phyloP scores from a whole-genome alignment of 2,888 invertebrate species.

The Lucinisca nassula region DNA sequence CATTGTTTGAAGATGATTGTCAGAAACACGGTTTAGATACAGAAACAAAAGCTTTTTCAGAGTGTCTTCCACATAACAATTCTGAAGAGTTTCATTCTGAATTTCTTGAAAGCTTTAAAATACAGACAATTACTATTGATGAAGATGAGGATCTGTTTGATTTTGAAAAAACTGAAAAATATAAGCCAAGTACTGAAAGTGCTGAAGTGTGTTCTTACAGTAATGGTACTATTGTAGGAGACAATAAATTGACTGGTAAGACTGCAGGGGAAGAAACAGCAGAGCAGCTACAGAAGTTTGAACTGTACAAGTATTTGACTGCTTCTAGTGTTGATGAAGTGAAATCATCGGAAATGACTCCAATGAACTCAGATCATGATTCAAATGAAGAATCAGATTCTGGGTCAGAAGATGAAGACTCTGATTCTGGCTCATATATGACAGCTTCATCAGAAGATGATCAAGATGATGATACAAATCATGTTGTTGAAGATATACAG shows the following conservation, averaged over 20 bases:
- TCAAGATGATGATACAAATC: background rate
- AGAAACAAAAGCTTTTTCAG: background rate
- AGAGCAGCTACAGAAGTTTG: background rate
- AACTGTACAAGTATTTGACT: slow-evolving; percentile 13
- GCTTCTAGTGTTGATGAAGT: background rate
- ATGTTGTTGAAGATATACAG: background rate
- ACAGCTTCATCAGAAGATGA: background rate
- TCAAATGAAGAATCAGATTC: slow-evolving; percentile 5
- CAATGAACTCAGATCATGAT: background rate
- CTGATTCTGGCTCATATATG: background rate
- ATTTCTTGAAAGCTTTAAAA: background rate
- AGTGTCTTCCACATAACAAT: background rate
- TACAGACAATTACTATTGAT: background rate
- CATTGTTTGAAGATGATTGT: no score
- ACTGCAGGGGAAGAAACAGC: no score
- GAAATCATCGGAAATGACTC: background rate
- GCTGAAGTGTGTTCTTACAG: no score
- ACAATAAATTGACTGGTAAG: background rate
- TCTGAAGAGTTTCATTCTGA: background rate
- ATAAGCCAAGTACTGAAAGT: no score
- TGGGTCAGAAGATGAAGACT: background rate
- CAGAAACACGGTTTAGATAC: no score
- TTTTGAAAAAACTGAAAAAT: slow-evolving; percentile 5
- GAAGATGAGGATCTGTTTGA: slow-evolving; percentile 69
- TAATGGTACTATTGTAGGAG: no score